Evolutionary conservation across 2,797 vertebrate genomes (phyloP).

Genomic region (Enteromius radiatus): DNA sequence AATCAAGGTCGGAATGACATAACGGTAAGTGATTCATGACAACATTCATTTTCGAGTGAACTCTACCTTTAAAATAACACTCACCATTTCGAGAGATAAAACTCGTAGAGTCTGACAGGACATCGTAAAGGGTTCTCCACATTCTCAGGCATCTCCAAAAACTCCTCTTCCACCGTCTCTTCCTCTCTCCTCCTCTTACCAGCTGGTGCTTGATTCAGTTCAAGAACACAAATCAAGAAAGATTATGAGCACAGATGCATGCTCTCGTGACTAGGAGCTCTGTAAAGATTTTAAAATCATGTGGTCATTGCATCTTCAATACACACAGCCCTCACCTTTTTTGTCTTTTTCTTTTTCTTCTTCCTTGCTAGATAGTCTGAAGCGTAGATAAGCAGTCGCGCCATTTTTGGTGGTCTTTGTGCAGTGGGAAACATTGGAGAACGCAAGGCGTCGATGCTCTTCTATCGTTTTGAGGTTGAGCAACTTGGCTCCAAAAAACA

Average conservation of each 20-base stretch:
- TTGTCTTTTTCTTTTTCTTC: constrained; percentile 61
- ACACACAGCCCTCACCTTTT: constrained; percentile 49
- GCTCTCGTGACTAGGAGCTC: not conserved
- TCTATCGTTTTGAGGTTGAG: constrained; percentile 87
- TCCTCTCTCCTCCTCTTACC: constrained; percentile 83
- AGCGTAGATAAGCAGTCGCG: constrained; percentile 86
- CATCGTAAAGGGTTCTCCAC: constrained; percentile 88
- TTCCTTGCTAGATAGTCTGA: constrained; percentile 79
- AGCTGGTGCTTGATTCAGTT: constrained; percentile 25
- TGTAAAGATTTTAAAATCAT: not conserved
- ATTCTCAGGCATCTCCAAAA: constrained; percentile 90
- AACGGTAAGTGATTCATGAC: not conserved
- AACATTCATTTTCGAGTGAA: not conserved
- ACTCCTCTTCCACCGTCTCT: constrained; percentile 75
- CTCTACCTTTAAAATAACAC: constrained; percentile 47
- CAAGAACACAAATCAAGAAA: not conserved
- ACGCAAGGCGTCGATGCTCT: constrained; percentile 90
- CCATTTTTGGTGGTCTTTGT: constrained; percentile 84
- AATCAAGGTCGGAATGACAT: not conserved
- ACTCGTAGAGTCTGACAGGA: constrained; percentile 93
- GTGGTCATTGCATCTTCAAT: not conserved
- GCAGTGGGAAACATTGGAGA: constrained; percentile 85
- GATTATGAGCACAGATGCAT: not conserved
- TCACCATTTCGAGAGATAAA: constrained; percentile 98
- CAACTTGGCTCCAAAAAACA: constrained; percentile 95